A percentile compares a stretch with the other conserved stretches of the same genome.
These are phyloP conservation scores for Diarsia mendica DNA, from an alignment of 2,888 invertebrate genomes.

Conservation along the genomic window DNA sequence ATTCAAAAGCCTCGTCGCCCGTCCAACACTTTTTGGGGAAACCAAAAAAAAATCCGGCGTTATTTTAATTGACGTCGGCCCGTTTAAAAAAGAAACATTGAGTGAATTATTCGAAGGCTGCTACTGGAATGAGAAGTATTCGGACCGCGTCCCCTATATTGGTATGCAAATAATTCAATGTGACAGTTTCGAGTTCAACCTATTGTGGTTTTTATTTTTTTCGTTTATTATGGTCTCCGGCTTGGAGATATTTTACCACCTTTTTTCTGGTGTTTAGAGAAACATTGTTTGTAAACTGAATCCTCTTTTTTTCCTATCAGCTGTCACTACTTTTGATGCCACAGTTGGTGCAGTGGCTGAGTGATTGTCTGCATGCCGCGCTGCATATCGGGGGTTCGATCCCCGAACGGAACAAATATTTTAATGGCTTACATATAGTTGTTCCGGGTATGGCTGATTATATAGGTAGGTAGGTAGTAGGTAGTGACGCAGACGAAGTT, in stretches of 20 bases:
- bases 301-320: not conserved
- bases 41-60: slow-evolving; percentile 76
- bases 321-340: not conserved
- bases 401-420: no score
- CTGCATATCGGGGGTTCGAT: not conserved
- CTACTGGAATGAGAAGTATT: slow-evolving; percentile 85
- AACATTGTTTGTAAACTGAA: slow-evolving; percentile 23
- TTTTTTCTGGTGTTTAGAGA: slow-evolving; percentile 42
- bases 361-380: not conserved
- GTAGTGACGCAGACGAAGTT: no score
- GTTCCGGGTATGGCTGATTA: no score
- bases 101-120: slow-evolving; percentile 83
- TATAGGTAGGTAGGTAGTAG: no score
- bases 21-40: slow-evolving; percentile 80
- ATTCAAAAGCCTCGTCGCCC: slow-evolving; percentile 83
- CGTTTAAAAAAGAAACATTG: slow-evolving; percentile 80
- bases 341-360: not conserved
- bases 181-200: slow-evolving; percentile 76
- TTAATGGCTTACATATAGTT: not conserved
- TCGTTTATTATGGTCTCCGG: slow-evolving; percentile 48
- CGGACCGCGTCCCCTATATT: slow-evolving; percentile 74
- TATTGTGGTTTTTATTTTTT: slow-evolving; percentile 68
- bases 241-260: slow-evolving; percentile 38
- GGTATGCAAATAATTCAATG: slow-evolving; percentile 87
- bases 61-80: slow-evolving; percentile 88